phyloP scores from a whole-genome alignment of 2,113 vertebrate genomes.

The Rattus norvegicus region DNA sequence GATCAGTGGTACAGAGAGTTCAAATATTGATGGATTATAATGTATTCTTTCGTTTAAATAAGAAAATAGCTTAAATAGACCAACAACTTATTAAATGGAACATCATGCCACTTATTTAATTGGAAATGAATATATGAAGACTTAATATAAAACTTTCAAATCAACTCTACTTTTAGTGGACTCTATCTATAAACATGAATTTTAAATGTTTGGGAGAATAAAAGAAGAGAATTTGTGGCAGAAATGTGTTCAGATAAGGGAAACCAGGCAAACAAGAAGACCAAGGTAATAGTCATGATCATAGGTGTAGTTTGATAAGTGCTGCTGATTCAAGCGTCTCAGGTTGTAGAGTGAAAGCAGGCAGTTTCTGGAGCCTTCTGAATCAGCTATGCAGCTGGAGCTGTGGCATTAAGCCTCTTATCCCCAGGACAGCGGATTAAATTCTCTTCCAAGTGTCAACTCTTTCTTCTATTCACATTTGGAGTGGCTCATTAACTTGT shows the following conservation, averaged over 20 bases:
- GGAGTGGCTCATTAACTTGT: constrained; percentile 54
- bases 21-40: neutral
- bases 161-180: neutral
- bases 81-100: neutral
- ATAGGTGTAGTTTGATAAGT: neutral
- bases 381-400: neutral
- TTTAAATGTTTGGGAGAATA: constrained; percentile 5
- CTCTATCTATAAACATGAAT: constrained; percentile 17
- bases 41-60: neutral
- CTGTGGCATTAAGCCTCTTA: neutral
- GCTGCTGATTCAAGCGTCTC: neutral
- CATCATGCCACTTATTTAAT: neutral
- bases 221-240: neutral
- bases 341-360: neutral
- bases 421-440: neutral
- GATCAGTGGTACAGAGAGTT: neutral
- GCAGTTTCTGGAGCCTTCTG: neutral
- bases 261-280: neutral
- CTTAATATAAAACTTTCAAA: neutral
- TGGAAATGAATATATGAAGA: neutral
- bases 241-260: neutral
- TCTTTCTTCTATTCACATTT: neutral
- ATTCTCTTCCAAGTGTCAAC: constrained; percentile 45
- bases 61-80: neutral
- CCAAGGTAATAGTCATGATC: neutral